A percentile compares a stretch with the other conserved stretches of the same genome.
phyloP scores from a whole-genome alignment of 2,113 vertebrate genomes.

The Dipodomys ordii region DNA sequence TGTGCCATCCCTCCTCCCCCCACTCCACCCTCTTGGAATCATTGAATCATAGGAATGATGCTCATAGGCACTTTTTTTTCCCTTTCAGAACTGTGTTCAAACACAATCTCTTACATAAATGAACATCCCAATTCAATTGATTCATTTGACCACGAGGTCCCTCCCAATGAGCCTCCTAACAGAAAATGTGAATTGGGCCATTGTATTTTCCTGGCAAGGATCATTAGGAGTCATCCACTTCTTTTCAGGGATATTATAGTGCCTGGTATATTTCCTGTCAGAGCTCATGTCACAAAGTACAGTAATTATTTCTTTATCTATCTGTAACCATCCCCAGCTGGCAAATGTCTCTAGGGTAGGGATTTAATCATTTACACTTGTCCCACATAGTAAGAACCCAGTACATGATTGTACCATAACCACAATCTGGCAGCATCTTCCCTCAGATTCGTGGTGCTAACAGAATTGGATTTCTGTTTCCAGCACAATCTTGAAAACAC shows the following conservation, averaged over 20 bases:
- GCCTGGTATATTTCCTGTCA: neutral
- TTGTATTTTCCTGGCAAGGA: conserved; percentile 29
- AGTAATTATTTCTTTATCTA: neutral
- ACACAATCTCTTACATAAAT: neutral
- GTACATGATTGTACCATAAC: neutral
- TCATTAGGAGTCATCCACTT: neutral
- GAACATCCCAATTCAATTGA: neutral
- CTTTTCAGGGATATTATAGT: neutral
- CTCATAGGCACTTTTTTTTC: neutral
- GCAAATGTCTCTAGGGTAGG: neutral
- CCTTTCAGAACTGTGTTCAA: neutral
- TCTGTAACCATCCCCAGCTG: neutral
- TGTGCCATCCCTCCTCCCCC: too few relatives aligned
- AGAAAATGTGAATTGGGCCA: neutral
- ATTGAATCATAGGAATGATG: neutral
- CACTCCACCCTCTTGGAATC: neutral
- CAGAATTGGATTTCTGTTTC: conserved; percentile 44
- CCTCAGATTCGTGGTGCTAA: neutral
- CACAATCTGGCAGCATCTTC: neutral
- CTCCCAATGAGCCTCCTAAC: neutral
- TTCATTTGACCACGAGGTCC: neutral
- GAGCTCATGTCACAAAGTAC: neutral
- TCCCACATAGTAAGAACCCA: conserved; percentile 37
- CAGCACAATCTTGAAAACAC: conserved; percentile 27
- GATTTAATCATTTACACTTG: conserved; percentile 1